Conservation (phyloP, 2,113 vertebrate species). For the Oxyura jamaicensis region DNA sequence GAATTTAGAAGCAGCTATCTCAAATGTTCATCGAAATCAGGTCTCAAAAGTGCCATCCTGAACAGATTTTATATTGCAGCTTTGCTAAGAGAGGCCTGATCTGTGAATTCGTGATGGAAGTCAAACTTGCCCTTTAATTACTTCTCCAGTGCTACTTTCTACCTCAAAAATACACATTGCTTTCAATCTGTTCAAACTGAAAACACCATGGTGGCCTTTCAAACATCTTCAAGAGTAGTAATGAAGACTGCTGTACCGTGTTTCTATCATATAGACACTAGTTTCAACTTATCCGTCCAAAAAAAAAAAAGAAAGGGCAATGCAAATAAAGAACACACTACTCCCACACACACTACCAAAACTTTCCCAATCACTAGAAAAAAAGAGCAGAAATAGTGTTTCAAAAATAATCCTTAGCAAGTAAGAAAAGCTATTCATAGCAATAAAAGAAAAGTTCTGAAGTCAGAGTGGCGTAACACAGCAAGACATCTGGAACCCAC, state of each 20-base stretch:
- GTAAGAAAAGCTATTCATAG: neutral
- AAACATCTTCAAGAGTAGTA: neutral
- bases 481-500: neutral
- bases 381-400: neutral
- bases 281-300: neutral
- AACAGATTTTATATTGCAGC: neutral
- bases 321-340: neutral
- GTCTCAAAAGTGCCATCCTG: neutral
- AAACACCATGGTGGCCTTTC: neutral
- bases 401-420: neutral
- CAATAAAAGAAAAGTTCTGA: neutral
- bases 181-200: slow-evolving; percentile 5
- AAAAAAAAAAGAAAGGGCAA: neutral
- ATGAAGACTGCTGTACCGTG: neutral
- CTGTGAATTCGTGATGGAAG: neutral
- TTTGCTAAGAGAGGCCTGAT: neutral
- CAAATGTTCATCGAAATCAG: neutral
- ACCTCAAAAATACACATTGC: neutral
- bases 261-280: neutral
- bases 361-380: neutral
- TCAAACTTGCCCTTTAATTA: neutral
- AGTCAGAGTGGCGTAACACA: neutral
- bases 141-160: neutral
- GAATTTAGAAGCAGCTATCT: neutral
- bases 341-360: neutral